Conservation (phyloP, 2,797 vertebrate genomes). For the Siniperca scherzeri region DNA sequence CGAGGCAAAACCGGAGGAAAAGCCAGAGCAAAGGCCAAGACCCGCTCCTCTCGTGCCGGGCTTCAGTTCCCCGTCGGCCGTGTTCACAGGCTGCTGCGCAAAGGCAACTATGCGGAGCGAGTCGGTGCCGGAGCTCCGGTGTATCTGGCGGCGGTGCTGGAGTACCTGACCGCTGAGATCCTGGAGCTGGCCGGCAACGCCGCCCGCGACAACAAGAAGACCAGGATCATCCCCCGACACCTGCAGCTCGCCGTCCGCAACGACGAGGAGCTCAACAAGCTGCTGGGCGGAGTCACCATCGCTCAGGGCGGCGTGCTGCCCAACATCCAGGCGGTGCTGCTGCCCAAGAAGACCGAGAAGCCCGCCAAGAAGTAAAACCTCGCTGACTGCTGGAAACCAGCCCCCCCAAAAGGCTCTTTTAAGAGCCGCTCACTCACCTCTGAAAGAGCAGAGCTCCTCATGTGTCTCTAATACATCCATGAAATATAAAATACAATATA, state of each 20-base stretch:
- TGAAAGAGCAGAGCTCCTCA: too few relatives aligned
- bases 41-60: conserved; percentile 10
- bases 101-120: conserved; percentile 4
- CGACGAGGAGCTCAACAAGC: conserved; percentile 33
- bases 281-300: conserved; percentile 18
- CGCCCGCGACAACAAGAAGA: conserved; percentile 24
- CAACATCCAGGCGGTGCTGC: neutral
- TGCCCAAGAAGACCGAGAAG: conserved; percentile 30
- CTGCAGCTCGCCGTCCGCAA: conserved; percentile 46
- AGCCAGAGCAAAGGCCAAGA: neutral
- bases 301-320: conserved; percentile 37
- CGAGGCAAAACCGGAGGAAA: neutral
- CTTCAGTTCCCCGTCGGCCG: conserved; percentile 11
- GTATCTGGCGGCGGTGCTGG: conserved; percentile 13
- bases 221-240: conserved; percentile 25
- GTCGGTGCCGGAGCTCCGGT: conserved; percentile 13
- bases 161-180: conserved; percentile 28
- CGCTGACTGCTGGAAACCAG: too few relatives aligned
- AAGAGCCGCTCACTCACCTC: neutral
- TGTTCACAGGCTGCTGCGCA: neutral
- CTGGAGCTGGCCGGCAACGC: conserved; percentile 21
- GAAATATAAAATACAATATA: too few relatives aligned
- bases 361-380: conserved; percentile 4
- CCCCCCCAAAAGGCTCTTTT: conserved; percentile 2
- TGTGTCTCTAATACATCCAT: too few relatives aligned